A percentile compares a stretch with the other conserved stretches of the same genome.
Evolutionary conservation across 2,888 invertebrate genomes (phyloP).

Genomic region (Micoletzkya japonica): DNA sequence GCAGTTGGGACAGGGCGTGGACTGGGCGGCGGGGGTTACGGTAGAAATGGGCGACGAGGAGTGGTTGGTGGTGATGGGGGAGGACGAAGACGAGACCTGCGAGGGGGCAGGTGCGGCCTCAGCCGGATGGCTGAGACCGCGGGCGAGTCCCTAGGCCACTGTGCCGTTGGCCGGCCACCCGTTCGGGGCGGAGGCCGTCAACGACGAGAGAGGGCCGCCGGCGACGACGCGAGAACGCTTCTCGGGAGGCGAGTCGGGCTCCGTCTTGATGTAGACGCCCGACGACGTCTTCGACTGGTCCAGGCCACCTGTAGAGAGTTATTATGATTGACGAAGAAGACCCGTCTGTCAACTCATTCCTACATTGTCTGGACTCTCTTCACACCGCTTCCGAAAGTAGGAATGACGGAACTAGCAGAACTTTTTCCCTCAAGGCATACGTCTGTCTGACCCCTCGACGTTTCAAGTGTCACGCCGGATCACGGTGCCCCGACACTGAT

Average conservation of each 20-base stretch:
- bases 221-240: conserved; percentile 52
- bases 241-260: conserved; percentile 57
- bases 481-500: no score
- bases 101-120: not conserved
- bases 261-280: conserved; percentile 54
- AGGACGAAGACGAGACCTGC: not conserved
- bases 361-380: no score
- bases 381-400: no score
- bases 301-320: not conserved
- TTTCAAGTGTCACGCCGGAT: no score
- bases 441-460: no score
- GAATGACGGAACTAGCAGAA: no score
- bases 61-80: not conserved
- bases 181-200: not conserved
- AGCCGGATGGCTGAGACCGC: conserved; percentile 10
- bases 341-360: no score
- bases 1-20: no score
- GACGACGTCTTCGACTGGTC: not conserved
- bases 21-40: no score
- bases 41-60: not conserved
- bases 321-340: no score
- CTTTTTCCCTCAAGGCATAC: no score
- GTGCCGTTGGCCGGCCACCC: conserved; percentile 28
- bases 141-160: conserved; percentile 27
- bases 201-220: conserved; percentile 39